Conservation (phyloP, 2,888 invertebrate genomes). For the Drosophila borborema region DNA sequence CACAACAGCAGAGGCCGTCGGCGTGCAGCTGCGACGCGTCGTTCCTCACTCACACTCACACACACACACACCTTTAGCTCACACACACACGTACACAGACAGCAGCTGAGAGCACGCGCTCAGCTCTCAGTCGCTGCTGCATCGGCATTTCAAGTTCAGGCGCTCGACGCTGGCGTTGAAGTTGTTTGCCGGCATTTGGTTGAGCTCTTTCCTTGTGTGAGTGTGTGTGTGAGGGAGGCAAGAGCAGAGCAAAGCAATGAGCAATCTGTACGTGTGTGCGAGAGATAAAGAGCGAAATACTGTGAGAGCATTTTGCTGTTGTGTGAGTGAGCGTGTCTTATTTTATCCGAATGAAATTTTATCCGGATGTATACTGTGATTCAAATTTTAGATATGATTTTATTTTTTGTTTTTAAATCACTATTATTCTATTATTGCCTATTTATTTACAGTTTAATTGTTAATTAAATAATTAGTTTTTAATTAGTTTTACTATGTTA, state of each 20-base stretch:
- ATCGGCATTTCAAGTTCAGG: slow-evolving; percentile 80
- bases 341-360: slow-evolving; percentile 55
- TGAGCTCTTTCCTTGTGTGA: slow-evolving; percentile 9
- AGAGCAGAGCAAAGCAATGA: slow-evolving; percentile 13
- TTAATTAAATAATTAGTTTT: too few relatives aligned
- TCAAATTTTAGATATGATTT: slow-evolving; percentile 34
- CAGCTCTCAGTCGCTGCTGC: slow-evolving; percentile 49
- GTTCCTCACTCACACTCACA: slow-evolving; percentile 33
- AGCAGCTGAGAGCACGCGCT: slow-evolving; percentile 47
- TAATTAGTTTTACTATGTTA: too few relatives aligned
- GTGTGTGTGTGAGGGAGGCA: slow-evolving; percentile 18
- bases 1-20: slow-evolving; percentile 34
- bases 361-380: slow-evolving; percentile 42
- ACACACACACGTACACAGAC: neutral
- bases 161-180: slow-evolving; percentile 49
- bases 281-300: slow-evolving; percentile 10
- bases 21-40: slow-evolving; percentile 68
- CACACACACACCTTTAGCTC: neutral
- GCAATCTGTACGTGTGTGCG: neutral
- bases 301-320: slow-evolving; percentile 37
- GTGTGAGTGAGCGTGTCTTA: slow-evolving; percentile 47
- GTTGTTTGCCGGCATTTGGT: slow-evolving; percentile 77
- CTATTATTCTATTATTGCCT: too few relatives aligned
- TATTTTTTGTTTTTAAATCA: neutral
- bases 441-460: too few relatives aligned